Base-by-base conservation (phyloP, 2,113 vertebrate species). In the Pelecanus crispus region DNA sequence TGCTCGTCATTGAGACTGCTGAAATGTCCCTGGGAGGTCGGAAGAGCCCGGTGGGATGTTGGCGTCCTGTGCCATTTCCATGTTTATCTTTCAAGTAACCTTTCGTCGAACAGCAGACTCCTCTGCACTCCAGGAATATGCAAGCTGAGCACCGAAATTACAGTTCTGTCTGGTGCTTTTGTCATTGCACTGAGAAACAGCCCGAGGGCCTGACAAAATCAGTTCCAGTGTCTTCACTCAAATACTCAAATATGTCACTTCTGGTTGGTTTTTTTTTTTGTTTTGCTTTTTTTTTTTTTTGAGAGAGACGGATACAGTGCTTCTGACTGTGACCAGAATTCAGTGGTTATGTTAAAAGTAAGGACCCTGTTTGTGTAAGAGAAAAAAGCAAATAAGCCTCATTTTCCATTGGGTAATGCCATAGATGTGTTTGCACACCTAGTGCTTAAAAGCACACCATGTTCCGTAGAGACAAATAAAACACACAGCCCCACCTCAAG, bases 111-210 rank as follows among this genome's bases (percentile, higher is more conserved):
- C 26, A 75, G 65, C 12, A 2, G 24, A 28, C 40, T 50, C 0
- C 3, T 89, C 56, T 75, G 61, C 56, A 32, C 61, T 79, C 73
- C 31, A 67, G 77, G 61, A 92, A 81, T 63, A 94, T 7, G 24
- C 78, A 87, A 61, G 34, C 68, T 85, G 80, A 94, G 61, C 52
- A 87, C 9, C 3, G 6, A 84, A 91, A 85, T 40, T 94, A 42
- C 61, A 79, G 24, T 49, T 87, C 77, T 86, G 65, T 95, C 89
- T 81, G n/a, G 42, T 70, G 59, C 55, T 95, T 96, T 92, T 92
- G 84, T 91, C 84, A 16, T 52, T 87, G 18, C 20, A 25, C 24
- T 4, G 66, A 91, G 63, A 92, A 94, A 91, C 25, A 94, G 73
- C 86, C 89, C 2, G 4, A 87, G 81, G 89, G 83, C 47, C 65